phyloP scores from a whole-genome alignment of 2,797 vertebrate genomes.

The Cossypha dichroa region DNA sequence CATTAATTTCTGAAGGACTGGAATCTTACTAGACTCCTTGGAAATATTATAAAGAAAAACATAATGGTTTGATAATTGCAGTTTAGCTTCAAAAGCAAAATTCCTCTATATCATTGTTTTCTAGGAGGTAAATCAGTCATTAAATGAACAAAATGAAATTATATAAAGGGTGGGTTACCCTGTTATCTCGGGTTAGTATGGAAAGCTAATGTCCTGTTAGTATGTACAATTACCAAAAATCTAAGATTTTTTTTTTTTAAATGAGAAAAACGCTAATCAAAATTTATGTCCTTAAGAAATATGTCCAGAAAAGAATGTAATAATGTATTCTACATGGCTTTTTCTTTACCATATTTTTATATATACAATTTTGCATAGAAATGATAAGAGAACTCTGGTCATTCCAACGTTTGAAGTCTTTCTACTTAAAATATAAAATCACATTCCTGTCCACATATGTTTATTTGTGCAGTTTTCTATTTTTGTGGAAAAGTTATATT shows the following conservation, averaged over 20 bases:
- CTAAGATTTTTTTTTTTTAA: not conserved
- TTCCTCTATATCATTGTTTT: not conserved
- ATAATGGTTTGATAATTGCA: not conserved
- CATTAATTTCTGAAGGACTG: not conserved
- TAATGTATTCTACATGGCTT: not conserved
- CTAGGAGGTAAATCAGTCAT: not conserved
- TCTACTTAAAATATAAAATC: not conserved
- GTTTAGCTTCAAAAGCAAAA: not conserved
- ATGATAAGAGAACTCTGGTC: not conserved
- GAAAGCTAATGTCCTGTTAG: not conserved
- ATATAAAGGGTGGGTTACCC: accelerated
- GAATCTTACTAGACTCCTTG: not conserved
- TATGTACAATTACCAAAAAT: not conserved
- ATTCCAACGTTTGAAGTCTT: not conserved
- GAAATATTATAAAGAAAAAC: not conserved
- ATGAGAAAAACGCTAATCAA: not conserved
- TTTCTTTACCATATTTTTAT: not conserved
- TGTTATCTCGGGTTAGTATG: not conserved
- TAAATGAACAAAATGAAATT: not conserved
- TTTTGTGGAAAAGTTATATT: not conserved
- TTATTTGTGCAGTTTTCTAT: not conserved
- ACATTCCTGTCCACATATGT: not conserved
- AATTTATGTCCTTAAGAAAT: not conserved
- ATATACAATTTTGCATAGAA: not conserved
- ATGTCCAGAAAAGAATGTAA: not conserved